Conservation (phyloP, 2,113 vertebrate genomes). For the Prunella fulvescens region DNA sequence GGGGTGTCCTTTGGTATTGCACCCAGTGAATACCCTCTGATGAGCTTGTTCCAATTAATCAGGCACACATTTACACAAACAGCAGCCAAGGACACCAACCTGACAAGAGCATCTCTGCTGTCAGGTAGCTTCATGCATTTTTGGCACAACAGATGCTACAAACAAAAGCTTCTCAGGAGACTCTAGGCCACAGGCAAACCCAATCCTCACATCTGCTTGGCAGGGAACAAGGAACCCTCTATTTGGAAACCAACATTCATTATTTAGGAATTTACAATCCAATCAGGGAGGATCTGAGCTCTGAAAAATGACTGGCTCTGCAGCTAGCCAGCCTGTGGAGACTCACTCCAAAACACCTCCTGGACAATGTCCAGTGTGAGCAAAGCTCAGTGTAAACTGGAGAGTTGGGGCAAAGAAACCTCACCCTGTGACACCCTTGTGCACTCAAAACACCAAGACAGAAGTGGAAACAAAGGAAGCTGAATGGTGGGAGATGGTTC, state of each 20-base stretch:
- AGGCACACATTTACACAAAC: background rate
- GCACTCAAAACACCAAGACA: background rate
- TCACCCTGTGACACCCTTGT: background rate
- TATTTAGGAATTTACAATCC: background rate
- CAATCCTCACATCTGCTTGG: background rate
- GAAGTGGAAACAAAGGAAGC: background rate
- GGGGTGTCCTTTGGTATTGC: background rate
- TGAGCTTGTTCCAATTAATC: background rate
- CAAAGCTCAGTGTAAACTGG: background rate
- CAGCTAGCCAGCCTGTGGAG: background rate
- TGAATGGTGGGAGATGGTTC: background rate
- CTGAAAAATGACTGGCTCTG: background rate
- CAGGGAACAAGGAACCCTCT: background rate
- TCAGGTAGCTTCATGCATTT: background rate
- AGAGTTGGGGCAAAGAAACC: background rate
- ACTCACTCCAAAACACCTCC: background rate
- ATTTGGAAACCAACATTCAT: background rate
- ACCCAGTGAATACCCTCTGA: background rate
- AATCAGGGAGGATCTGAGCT: background rate
- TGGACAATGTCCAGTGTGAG: background rate
- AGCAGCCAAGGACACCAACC: background rate
- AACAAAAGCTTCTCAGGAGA: constrained; percentile 2
- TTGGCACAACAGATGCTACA: background rate
- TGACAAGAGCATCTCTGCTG: background rate
- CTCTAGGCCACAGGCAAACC: background rate